Conservation (phyloP, 2,113 vertebrate genomes). For the Myiagra hebetior region DNA sequence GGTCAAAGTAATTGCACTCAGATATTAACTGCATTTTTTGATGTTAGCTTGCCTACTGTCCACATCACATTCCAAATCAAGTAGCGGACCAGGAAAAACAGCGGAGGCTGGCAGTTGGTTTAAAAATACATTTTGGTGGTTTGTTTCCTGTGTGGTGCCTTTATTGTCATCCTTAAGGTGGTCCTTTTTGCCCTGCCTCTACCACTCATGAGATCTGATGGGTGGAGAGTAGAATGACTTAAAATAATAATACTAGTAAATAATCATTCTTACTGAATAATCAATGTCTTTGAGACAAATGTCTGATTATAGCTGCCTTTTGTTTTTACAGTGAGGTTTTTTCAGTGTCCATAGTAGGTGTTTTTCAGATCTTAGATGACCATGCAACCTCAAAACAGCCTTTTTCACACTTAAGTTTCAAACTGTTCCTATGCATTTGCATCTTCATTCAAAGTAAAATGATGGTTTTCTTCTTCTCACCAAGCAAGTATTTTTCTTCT, state of each 20-base stretch:
- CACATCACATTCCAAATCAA: constrained; percentile 21
- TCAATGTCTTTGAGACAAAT: background rate
- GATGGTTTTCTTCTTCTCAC: background rate
- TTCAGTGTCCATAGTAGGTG: background rate
- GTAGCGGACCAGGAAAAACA: background rate
- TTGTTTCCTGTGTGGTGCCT: background rate
- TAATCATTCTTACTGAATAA: background rate
- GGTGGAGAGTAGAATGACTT: background rate
- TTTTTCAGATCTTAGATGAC: background rate
- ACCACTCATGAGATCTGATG: background rate
- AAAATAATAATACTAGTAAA: background rate
- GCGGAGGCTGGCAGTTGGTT: background rate
- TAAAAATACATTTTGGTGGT: background rate
- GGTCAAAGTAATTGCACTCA: constrained; percentile 40
- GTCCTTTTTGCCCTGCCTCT: background rate
- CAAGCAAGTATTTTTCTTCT: background rate
- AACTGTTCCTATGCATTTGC: background rate
- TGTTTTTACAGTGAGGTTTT: background rate
- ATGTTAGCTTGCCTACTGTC: background rate
- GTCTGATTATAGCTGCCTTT: background rate
- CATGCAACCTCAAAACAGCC: background rate
- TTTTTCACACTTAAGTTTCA: background rate
- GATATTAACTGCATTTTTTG: constrained; percentile 47
- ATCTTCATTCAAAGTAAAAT: background rate
- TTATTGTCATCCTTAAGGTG: background rate